Evolutionary conservation across 2,113 vertebrate genomes (phyloP).

Genomic region (Ictidomys tridecemlineatus): DNA sequence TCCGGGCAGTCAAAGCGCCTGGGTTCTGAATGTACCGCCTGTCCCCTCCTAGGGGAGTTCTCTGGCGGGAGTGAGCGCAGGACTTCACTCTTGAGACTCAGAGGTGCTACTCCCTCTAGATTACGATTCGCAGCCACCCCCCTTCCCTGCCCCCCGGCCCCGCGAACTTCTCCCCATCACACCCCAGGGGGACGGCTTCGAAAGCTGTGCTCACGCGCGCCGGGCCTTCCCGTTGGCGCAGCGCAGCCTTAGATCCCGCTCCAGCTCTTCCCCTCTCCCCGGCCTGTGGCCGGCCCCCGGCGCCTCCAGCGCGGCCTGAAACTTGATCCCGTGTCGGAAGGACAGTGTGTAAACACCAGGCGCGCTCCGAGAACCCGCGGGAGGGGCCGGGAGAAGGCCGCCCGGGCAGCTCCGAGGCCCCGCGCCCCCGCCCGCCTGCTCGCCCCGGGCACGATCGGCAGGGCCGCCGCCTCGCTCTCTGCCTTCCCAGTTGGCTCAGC

Average conservation of each 20-base stretch:
- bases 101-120: neutral
- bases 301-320: slow-evolving; percentile 78
- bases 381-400: slow-evolving; percentile 69
- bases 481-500: slow-evolving; percentile 78
- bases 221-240: slow-evolving; percentile 19
- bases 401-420: slow-evolving; percentile 62
- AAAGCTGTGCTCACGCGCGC: slow-evolving; percentile 25
- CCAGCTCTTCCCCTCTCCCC: slow-evolving; percentile 54
- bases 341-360: slow-evolving; percentile 82
- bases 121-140: neutral
- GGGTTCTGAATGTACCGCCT: neutral
- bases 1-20: neutral
- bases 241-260: slow-evolving; percentile 68
- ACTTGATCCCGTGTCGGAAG: slow-evolving; percentile 84
- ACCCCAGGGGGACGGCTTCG: neutral
- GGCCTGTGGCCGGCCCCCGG: slow-evolving; percentile 68
- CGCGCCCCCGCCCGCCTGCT: slow-evolving; percentile 53
- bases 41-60: neutral
- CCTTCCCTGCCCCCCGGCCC: neutral
- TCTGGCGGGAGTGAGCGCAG: neutral
- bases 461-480: slow-evolving; percentile 67
- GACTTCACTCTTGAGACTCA: neutral
- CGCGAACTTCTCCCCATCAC: neutral
- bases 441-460: slow-evolving; percentile 67
- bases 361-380: slow-evolving; percentile 75